These are phyloP conservation scores for Hydropsyche betteni DNA, from an alignment of 2,888 invertebrate species.

Conservation along the genomic window DNA sequence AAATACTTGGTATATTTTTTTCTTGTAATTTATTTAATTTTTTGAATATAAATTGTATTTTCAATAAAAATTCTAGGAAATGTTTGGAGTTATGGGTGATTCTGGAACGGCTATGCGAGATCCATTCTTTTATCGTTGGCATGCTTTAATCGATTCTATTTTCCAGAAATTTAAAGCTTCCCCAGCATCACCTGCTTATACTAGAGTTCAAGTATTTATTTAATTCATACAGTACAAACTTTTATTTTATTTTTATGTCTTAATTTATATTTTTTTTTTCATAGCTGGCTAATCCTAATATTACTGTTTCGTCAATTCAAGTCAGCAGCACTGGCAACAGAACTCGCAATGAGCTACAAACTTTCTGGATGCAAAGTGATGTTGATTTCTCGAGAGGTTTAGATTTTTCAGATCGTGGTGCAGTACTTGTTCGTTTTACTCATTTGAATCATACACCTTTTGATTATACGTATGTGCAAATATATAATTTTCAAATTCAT, in stretches of 20 bases:
- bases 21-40: not conserved
- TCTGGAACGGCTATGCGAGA: conserved; percentile 87
- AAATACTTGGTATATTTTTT: conserved; percentile 63
- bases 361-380: conserved; percentile 83
- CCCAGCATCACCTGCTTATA: conserved; percentile 58
- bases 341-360: conserved; percentile 68
- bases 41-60: not conserved
- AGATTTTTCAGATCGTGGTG: conserved; percentile 77
- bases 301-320: conserved; percentile 64
- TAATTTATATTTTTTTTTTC: conserved; percentile 39
- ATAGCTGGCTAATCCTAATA: conserved; percentile 71
- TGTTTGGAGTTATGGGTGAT: conserved; percentile 81
- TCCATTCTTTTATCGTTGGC: conserved; percentile 88
- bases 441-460: conserved; percentile 82
- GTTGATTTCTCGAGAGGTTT: conserved; percentile 82
- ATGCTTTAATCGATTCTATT: conserved; percentile 77
- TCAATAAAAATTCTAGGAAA: conserved; percentile 66
- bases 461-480: conserved; percentile 66
- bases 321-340: conserved; percentile 58
- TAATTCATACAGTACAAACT: not conserved
- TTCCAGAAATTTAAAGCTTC: conserved; percentile 75
- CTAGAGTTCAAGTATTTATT: conserved; percentile 53
- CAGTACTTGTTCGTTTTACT: conserved; percentile 76
- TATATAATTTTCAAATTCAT: not conserved
- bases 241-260: not conserved